phyloP scores from a whole-genome alignment of 2,797 vertebrate species.

The Anguilla obscura region DNA sequence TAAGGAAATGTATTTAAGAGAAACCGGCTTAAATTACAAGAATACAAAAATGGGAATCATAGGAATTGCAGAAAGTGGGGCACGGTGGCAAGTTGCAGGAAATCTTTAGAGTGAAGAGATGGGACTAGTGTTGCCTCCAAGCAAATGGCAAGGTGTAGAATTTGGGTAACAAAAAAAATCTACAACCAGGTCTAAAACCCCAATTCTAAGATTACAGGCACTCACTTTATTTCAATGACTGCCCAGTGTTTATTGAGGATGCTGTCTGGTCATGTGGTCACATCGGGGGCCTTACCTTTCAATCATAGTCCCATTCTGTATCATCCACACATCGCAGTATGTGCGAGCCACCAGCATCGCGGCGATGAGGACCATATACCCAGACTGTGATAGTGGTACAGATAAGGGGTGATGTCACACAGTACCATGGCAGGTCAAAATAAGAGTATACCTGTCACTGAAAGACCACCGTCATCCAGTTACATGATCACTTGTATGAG shows the following conservation, averaged over 20 bases:
- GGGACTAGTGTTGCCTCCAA: neutral
- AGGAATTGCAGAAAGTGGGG: neutral
- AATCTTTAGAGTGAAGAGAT: neutral
- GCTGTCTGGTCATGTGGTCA: neutral
- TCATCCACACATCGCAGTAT: conserved; percentile 99
- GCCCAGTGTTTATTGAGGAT: neutral
- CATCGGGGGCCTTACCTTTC: conserved; percentile 80
- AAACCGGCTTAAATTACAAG: neutral
- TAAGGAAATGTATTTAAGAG: neutral
- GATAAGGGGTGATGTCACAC: neutral
- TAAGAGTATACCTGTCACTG: neutral
- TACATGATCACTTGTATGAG: neutral
- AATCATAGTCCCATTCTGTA: conserved; percentile 97
- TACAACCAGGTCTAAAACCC: neutral
- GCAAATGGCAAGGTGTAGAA: neutral
- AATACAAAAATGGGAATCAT: neutral
- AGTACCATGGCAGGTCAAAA: neutral
- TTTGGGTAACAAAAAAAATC: neutral
- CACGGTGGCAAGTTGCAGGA: neutral
- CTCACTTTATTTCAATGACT: neutral
- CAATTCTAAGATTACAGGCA: neutral
- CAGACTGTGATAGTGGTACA: conserved; percentile 70
- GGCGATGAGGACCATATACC: conserved; percentile 90
- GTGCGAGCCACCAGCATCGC: conserved; percentile 90
- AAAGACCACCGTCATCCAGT: neutral